Base-by-base conservation (phyloP, 1,140 invertebrate genomes). In the Episyrphus balteatus region DNA sequence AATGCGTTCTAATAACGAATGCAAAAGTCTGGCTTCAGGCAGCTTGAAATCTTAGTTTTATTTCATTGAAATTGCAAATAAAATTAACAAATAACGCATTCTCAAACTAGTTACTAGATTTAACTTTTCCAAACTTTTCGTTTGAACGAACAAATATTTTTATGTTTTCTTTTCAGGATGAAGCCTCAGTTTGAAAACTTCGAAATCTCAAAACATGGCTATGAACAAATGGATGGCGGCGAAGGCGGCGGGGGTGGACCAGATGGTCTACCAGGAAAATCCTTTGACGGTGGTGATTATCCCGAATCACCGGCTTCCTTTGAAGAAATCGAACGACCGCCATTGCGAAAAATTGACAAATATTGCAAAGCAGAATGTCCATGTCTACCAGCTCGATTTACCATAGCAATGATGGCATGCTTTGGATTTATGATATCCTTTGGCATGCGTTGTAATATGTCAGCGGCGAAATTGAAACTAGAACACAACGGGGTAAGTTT, bases 401-500 rank as follows among this genome's bases (percentile, higher is more conserved):
- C 89, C 2, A 83, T 94, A 39, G 88, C 89, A 19, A 62, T 90
- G 44, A 75, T 93, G 53, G 84, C 86, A 19, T 90, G 88, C 62
- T 62, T 92, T 65, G 88, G 92, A 51, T 95, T 95, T 68, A 78
- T 93, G 59, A 93, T 94, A 59, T 89, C 88, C 57, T 93, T 94
- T 61, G 90, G 90, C 11, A 93, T 94, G 81, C 78, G 94, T 42
- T 93, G 89, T 70, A 98, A 97, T 69, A 89, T 98, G 86, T 90
- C 92, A 12, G 92, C 97, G 64, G 92, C 93, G 13, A 92, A 96
- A 61, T 76, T 96, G 33, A 77, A 80, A 51, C 71, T 75, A 50
- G 75, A 76, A 59, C 59, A 60, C 39, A 74, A 80, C 43, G 68
- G 72, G 55, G 73, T 75, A 52, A 68, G 68, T 62, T 5, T 1